Evolutionary conservation across 2,113 vertebrate genomes (phyloP), one percentile per base, ranked within the genome.

Genomic region (Sapayoa aenigma): DNA sequence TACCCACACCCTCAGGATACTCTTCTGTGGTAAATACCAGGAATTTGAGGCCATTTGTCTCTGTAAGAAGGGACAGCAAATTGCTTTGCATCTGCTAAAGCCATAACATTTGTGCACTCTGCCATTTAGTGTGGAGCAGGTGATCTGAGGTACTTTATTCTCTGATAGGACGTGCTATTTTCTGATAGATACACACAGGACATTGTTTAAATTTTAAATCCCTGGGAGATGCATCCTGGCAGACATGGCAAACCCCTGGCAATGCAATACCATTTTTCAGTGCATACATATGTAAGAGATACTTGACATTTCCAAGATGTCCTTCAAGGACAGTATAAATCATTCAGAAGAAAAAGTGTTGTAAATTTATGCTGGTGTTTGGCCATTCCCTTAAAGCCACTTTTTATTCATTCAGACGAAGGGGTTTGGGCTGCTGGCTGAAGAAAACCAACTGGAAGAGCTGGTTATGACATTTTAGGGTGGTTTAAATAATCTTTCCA

Each of bases 301-400:
- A 59, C 52, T 86, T 90, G 87, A 95, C 75, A 83, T 93, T 97
- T 96, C 75, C 63, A 63, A 90, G 92, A 73, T 74, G 59, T 33
- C 7, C 94, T 66, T 96, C 82, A 94, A 95, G 93, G 91, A 55
- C 67, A 23, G 41, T 7, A 77, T 93, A 94, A 94, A 94, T 95
- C 78, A 90, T 80, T 88, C 75, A 52, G 85, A 56, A 90, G 79
- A 33, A 87, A 35, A 91, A 91, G 50, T 28, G 21, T 15, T 68
- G 37, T 69, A n/a, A 76, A 94, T 95, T 90, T 83, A 90, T 80
- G 67, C 72, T 90, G 76, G 39, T 89, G n/a, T 42, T 80, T 0
- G 15, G 27, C 71, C 68, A 22, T 19, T 66, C n/a, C 73, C 56
- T 89, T 67, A 3, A 23, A 73, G 55, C 12, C 15, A 10, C 60